phyloP scores from a whole-genome alignment of 2,888 invertebrate species.

The Theretra japonica region DNA sequence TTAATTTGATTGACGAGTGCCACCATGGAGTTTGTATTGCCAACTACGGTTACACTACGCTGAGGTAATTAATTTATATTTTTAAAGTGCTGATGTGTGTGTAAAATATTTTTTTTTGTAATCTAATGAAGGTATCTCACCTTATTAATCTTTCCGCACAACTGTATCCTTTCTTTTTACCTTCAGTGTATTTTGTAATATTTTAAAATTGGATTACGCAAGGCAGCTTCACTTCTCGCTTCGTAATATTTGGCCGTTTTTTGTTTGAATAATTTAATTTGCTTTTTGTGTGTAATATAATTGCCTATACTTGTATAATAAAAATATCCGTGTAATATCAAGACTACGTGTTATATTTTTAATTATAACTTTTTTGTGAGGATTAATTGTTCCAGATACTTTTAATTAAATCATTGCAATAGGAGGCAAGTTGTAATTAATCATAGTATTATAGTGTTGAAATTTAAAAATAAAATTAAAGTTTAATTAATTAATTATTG shows the following conservation, averaged over 20 bases:
- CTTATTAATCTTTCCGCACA: neutral
- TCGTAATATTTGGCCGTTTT: neutral
- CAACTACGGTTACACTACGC: conserved; percentile 40
- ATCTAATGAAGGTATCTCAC: neutral
- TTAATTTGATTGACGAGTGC: conserved; percentile 47
- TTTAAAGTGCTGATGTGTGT: neutral
- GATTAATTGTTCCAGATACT: neutral
- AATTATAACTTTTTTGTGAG: neutral
- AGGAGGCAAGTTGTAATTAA: no score
- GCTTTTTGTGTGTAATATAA: neutral
- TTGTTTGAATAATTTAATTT: neutral
- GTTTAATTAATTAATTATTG: no score
- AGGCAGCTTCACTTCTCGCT: neutral
- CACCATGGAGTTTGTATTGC: conserved; percentile 65
- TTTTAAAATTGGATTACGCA: conserved; percentile 18
- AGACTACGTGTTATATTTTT: neutral
- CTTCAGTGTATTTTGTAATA: neutral
- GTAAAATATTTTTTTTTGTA: neutral
- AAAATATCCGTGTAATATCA: neutral
- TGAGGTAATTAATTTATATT: conserved; percentile 52
- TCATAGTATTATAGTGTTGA: no score
- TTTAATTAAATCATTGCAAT: no score
- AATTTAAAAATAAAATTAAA: no score
- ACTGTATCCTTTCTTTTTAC: neutral
- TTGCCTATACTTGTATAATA: no score